These are phyloP conservation scores for Lasioglossum calceatum DNA, from an alignment of 2,888 invertebrate species.

Conservation along the genomic window DNA sequence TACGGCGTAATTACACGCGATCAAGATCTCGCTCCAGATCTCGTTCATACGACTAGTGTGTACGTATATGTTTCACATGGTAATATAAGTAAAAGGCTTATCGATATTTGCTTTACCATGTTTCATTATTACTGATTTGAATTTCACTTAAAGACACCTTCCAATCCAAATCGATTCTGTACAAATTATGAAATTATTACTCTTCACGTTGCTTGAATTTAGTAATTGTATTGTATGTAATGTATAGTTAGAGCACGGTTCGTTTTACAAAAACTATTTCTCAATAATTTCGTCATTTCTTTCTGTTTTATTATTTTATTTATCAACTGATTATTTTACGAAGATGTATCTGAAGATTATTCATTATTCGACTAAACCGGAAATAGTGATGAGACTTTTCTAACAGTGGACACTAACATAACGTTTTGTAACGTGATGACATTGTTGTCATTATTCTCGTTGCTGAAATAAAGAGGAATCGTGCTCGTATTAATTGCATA, in stretches of 20 bases:
- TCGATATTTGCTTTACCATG: slow-evolving; percentile 76
- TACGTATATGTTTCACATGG: slow-evolving; percentile 82
- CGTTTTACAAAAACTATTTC: slow-evolving; percentile 54
- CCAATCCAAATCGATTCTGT: slow-evolving; percentile 71
- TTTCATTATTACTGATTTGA: slow-evolving; percentile 76
- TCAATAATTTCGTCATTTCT: slow-evolving; percentile 23
- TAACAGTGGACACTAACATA: slow-evolving; percentile 35
- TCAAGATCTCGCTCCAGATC: slow-evolving; percentile 89
- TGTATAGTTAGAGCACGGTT: slow-evolving; percentile 69
- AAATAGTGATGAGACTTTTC: slow-evolving; percentile 22
- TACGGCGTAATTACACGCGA: slow-evolving; percentile 93
- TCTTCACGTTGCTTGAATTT: slow-evolving; percentile 60
- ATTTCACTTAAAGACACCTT: slow-evolving; percentile 68
- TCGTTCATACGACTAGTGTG: slow-evolving; percentile 84
- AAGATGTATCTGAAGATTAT: slow-evolving; percentile 10
- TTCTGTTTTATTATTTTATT: slow-evolving; percentile 30
- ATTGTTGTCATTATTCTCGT: slow-evolving; percentile 17
- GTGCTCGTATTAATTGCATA: slow-evolving; percentile 62
- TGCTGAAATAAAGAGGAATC: slow-evolving; percentile 56
- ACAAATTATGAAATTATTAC: slow-evolving; percentile 61
- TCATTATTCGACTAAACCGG: slow-evolving; percentile 27
- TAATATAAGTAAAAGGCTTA: slow-evolving; percentile 77
- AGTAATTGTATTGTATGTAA: slow-evolving; percentile 62
- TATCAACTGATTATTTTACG: slow-evolving; percentile 27
- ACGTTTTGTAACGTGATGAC: neutral